Conservation (phyloP, 2,113 vertebrate genomes). For the Notothenia coriiceps region DNA sequence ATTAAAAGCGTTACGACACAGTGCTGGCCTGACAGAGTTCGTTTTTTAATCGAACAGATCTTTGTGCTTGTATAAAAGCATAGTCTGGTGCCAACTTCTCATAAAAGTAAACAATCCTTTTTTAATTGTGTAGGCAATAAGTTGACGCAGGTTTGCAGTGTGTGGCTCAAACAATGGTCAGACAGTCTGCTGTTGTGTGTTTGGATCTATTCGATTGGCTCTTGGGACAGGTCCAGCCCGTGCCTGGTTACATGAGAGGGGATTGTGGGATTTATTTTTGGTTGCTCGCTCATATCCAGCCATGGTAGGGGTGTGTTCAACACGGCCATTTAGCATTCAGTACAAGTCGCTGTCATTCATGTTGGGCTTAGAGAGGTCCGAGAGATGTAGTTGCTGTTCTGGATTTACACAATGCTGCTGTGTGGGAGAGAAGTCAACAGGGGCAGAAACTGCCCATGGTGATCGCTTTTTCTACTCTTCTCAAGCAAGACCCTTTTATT, state of each 20-base stretch:
- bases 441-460: constrained; percentile 20
- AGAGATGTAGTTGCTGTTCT: constrained; percentile 22
- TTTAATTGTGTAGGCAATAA: constrained; percentile 86
- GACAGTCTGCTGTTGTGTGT: constrained; percentile 28
- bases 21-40: constrained; percentile 10
- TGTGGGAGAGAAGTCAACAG: constrained; percentile 1
- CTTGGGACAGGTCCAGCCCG: neutral
- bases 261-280: constrained; percentile 56
- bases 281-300: constrained; percentile 18
- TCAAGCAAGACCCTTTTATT: constrained; percentile 56
- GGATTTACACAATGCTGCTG: constrained; percentile 20
- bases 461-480: constrained; percentile 50
- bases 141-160: constrained; percentile 70
- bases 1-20: constrained; percentile 28
- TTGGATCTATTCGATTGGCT: neutral
- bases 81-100: constrained; percentile 86
- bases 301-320: constrained; percentile 14
- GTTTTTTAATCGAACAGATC: constrained; percentile 41
- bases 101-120: constrained; percentile 8
- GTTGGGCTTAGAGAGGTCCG: constrained; percentile 45
- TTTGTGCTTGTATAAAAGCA: constrained; percentile 81
- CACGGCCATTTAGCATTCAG: constrained; percentile 41
- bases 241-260: constrained; percentile 24
- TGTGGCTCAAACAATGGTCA: constrained; percentile 91
- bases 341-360: constrained; percentile 45